phyloP scores from a whole-genome alignment of 2,113 vertebrate genomes.

The Burhinus bistriatus region DNA sequence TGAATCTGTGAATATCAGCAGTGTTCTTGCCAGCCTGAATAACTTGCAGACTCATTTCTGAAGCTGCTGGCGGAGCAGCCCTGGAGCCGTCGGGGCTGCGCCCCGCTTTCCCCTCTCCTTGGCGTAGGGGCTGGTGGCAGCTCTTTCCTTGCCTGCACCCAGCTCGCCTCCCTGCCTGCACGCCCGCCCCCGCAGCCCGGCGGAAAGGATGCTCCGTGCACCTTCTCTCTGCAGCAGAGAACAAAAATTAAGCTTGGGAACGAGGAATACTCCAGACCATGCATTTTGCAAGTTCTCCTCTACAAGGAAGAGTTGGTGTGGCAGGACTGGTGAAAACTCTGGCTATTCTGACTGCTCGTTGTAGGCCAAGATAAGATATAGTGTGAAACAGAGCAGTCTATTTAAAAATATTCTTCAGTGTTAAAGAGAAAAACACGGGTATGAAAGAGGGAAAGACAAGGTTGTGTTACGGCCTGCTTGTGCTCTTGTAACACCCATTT shows the following conservation, averaged over 20 bases:
- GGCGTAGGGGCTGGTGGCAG: neutral
- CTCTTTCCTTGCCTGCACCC: neutral
- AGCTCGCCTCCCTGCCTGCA: no score
- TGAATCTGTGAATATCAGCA: neutral
- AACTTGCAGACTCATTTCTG: neutral
- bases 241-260: neutral
- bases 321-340: neutral
- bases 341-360: neutral
- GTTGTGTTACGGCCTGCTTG: neutral
- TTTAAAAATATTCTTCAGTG: neutral
- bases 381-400: neutral
- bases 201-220: neutral
- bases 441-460: neutral
- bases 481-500: neutral
- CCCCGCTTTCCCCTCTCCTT: neutral
- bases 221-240: neutral
- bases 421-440: neutral
- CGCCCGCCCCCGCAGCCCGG: fast-evolving
- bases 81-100: fast-evolving
- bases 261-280: neutral
- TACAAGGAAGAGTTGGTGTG: neutral
- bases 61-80: neutral
- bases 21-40: neutral
- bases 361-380: neutral
- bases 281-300: neutral